Conservation (phyloP, 1,140 invertebrate genomes). For the Camponotus vicinus region DNA sequence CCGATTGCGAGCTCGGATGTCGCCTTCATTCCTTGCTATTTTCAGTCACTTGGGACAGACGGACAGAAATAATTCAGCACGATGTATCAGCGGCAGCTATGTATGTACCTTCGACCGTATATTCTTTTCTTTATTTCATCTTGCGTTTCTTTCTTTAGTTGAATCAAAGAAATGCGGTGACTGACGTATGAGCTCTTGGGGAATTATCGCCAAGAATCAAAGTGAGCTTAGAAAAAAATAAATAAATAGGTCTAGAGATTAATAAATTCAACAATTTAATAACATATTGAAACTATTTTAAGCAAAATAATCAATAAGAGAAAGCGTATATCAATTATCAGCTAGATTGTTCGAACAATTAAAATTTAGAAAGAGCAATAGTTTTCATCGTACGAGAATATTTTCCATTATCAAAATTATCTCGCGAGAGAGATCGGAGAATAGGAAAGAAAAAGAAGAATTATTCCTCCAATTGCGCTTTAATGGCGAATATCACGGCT, state of each 20-base stretch:
- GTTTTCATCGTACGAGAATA: background rate
- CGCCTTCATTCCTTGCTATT: conserved; percentile 68
- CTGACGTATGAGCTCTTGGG: background rate
- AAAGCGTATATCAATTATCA: background rate
- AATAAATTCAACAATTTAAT: background rate
- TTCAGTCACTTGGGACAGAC: conserved; percentile 64
- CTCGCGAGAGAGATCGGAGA: background rate
- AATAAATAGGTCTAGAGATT: background rate
- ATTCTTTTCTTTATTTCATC: conserved; percentile 30
- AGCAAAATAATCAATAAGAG: background rate
- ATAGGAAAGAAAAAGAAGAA: background rate
- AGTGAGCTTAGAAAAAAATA: background rate
- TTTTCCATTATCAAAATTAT: background rate
- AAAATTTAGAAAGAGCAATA: background rate
- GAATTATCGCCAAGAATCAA: background rate
- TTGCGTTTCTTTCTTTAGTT: conserved; percentile 8
- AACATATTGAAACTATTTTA: background rate
- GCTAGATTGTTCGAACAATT: background rate
- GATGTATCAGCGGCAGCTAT: conserved; percentile 60
- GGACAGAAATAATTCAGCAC: conserved; percentile 68
- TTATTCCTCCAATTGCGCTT: background rate
- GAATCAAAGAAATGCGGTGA: conserved; percentile 16
- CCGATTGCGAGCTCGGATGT: conserved; percentile 50
- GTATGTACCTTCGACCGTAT: background rate
- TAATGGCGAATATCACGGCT: conserved; percentile 3